A percentile compares a stretch with the other conserved stretches of the same genome.
These are phyloP conservation scores for Habrosyne pyritoides DNA, from an alignment of 2,888 invertebrate species.

Conservation along the genomic window DNA sequence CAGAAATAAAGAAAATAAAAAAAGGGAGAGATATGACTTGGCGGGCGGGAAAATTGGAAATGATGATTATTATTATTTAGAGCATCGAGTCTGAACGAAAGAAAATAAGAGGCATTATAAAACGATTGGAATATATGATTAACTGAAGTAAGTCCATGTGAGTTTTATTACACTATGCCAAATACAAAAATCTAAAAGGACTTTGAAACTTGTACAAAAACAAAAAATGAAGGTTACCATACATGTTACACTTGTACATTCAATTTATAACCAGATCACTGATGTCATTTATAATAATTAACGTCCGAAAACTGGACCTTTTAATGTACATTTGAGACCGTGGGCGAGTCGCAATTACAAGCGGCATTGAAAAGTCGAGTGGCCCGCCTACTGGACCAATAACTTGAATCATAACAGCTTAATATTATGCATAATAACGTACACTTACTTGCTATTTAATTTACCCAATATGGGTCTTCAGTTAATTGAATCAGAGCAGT, in stretches of 20 bases:
- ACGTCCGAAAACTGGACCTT: conserved; percentile 17
- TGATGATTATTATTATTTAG: no score
- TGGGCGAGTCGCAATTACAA: conserved; percentile 22
- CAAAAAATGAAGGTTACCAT: not conserved
- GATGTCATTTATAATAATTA: conserved; percentile 8
- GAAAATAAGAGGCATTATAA: no score
- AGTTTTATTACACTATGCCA: no score
- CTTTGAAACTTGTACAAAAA: not conserved
- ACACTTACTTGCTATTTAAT: not conserved
- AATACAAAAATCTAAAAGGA: not conserved
- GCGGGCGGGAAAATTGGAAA: no score
- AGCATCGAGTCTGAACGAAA: no score
- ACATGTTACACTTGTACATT: not conserved
- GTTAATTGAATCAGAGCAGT: not conserved
- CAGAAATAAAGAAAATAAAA: no score
- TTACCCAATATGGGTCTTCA: not conserved
- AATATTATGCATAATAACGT: conserved; percentile 5
- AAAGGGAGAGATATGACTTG: no score
- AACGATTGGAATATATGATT: no score
- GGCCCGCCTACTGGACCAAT: conserved; percentile 27
- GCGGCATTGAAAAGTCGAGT: conserved; percentile 36
- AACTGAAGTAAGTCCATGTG: no score
- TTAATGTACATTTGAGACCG: conserved; percentile 12
- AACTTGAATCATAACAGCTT: conserved; percentile 19
- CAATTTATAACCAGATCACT: conserved; percentile 1